These are phyloP conservation scores for Porites lutea DNA, from an alignment of 64 coral and sea anemone species.

Conservation along the genomic window DNA sequence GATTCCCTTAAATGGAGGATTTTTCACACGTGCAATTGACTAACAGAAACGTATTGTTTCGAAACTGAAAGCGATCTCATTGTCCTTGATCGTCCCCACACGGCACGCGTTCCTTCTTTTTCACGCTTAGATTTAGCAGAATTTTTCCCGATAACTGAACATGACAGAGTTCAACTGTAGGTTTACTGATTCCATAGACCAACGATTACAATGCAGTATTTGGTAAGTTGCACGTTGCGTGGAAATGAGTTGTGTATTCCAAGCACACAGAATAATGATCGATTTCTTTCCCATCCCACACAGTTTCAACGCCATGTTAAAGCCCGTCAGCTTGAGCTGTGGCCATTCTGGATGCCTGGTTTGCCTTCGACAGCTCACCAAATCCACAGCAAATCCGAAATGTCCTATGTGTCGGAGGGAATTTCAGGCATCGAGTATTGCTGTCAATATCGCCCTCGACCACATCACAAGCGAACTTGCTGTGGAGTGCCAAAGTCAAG, in stretches of 20 bases:
- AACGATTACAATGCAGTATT: neutral
- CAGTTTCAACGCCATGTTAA: neutral
- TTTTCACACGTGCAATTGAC: too few species aligned
- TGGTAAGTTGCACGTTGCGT: neutral
- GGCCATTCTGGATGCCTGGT: slow-evolving; percentile 1
- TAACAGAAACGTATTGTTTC: too few species aligned
- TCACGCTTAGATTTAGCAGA: too few species aligned
- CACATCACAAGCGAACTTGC: neutral
- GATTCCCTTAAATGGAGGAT: too few species aligned
- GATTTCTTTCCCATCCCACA: too few species aligned
- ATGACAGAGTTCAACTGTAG: neutral
- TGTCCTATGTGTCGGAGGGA: neutral
- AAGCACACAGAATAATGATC: too few species aligned
- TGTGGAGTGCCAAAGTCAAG: neutral
- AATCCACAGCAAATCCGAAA: neutral
- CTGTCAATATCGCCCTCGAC: neutral
- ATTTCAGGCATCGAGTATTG: neutral
- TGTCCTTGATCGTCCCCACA: too few species aligned
- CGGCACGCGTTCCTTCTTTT: too few species aligned
- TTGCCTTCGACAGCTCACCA: neutral
- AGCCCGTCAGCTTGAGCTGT: neutral
- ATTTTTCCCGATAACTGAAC: too few species aligned
- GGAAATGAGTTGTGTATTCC: too few species aligned
- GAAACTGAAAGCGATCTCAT: too few species aligned
- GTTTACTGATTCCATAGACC: neutral